Percentiles rank a stretch among this genome's conserved stretches.
phyloP scores from a whole-genome alignment of 1,140 invertebrate genomes.

The Helicoverpa zea region DNA sequence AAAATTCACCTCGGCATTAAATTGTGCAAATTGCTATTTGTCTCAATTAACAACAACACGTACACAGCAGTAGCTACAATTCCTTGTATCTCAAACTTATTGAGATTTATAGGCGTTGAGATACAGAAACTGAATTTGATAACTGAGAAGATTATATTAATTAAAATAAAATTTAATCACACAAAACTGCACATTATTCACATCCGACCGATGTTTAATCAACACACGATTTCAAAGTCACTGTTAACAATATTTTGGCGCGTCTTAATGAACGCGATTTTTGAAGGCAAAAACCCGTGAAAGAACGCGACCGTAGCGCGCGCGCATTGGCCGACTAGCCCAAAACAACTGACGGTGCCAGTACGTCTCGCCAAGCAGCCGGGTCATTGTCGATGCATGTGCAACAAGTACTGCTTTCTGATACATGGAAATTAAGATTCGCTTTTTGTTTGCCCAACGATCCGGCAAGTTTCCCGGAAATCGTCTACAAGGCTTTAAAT shows the following conservation, averaged over 20 bases:
- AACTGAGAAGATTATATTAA: constrained; percentile 15
- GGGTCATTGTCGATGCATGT: constrained; percentile 66
- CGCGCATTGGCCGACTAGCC: constrained; percentile 67
- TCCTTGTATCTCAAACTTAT: constrained; percentile 20
- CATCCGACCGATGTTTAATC: constrained; percentile 7
- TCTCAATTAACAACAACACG: constrained; percentile 56
- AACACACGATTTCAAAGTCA: constrained; percentile 38
- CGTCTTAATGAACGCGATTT: constrained; percentile 68
- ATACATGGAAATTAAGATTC: constrained; percentile 51
- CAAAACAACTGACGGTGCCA: constrained; percentile 83
- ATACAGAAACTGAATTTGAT: constrained; percentile 20
- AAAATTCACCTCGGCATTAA: constrained; percentile 49
- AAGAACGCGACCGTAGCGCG: constrained; percentile 55
- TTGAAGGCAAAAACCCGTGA: constrained; percentile 43
- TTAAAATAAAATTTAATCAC: constrained; percentile 24
- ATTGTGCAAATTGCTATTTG: constrained; percentile 52
- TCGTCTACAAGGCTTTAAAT: constrained; percentile 20
- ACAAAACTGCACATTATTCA: constrained; percentile 2
- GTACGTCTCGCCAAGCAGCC: constrained; percentile 69
- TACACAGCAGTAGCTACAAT: constrained; percentile 45
- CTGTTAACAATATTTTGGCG: constrained; percentile 23
- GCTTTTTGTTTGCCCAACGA: constrained; percentile 42
- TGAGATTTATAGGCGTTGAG: constrained; percentile 7
- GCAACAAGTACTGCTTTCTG: constrained; percentile 57
- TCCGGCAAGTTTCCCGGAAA: constrained; percentile 47